A percentile compares a stretch with the other conserved stretches of the same genome.
Conservation (phyloP, 2,113 vertebrate genomes). For the Oncorhynchus keta region DNA sequence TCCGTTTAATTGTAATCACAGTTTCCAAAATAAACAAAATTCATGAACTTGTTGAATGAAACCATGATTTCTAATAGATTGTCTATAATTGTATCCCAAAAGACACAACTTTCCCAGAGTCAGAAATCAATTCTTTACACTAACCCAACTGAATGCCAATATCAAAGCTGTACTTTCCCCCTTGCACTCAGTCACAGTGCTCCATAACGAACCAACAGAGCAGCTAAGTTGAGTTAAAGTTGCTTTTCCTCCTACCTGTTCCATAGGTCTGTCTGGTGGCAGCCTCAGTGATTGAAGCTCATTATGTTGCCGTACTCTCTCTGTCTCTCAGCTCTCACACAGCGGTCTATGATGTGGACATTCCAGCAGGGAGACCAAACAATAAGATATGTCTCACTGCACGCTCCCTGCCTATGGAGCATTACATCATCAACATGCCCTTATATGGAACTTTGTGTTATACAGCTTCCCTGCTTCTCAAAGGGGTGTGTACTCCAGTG, state of each 20-base stretch:
- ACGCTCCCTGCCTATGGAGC: constrained; percentile 84
- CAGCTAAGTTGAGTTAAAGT: no score
- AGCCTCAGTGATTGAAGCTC: constrained; percentile 55
- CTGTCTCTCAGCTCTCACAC: constrained; percentile 34
- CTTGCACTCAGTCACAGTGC: no score
- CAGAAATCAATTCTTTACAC: no score
- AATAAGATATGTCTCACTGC: constrained; percentile 85
- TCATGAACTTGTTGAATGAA: no score
- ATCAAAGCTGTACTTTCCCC: no score
- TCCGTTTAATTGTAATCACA: no score
- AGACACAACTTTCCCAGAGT: no score
- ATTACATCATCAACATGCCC: constrained; percentile 93
- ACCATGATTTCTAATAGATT: no score
- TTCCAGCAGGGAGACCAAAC: constrained; percentile 87
- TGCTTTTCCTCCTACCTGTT: constrained; percentile 62
- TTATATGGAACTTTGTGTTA: constrained; percentile 87
- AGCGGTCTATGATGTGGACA: constrained; percentile 77
- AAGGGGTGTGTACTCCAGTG: background rate
- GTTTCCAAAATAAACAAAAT: no score
- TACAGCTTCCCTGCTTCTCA: constrained; percentile 20
- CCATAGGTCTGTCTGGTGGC: constrained; percentile 25
- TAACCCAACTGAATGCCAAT: no score
- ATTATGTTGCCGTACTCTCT: constrained; percentile 39
- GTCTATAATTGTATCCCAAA: no score
- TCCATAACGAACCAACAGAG: no score